Percentiles rank a stretch among this genome's conserved stretches.
These are phyloP conservation scores for Drosophila kanekoi DNA, from an alignment of 2,888 invertebrate species.

Conservation along the genomic window DNA sequence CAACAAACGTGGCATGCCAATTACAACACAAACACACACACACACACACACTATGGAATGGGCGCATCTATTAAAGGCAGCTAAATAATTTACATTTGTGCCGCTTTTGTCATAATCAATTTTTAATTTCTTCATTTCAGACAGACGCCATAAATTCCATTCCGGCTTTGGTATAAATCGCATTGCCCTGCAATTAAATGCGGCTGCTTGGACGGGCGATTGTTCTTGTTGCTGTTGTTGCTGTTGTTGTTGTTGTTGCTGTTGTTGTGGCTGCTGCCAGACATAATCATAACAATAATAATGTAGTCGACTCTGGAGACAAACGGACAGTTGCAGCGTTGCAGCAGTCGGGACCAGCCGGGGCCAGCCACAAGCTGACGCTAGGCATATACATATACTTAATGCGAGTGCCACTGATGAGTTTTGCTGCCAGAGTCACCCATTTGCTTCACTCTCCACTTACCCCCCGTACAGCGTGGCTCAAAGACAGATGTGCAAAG, in stretches of 20 bases:
- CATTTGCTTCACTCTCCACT: neutral
- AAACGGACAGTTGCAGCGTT: slow-evolving; percentile 54
- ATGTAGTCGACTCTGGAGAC: slow-evolving; percentile 68
- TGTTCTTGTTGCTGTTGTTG: slow-evolving; percentile 16
- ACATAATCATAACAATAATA: slow-evolving; percentile 81
- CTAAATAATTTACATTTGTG: slow-evolving; percentile 77
- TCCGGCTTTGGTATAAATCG: slow-evolving; percentile 82
- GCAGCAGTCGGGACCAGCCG: neutral
- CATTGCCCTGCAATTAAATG: slow-evolving; percentile 76
- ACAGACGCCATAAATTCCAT: slow-evolving; percentile 79
- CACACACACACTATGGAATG: neutral
- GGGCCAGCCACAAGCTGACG: slow-evolving; percentile 1
- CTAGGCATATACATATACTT: slow-evolving; percentile 17
- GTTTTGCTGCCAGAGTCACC: slow-evolving; percentile 25
- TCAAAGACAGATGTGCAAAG: slow-evolving; percentile 55
- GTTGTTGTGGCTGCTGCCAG: slow-evolving; percentile 70
- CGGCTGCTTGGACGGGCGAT: slow-evolving; percentile 31
- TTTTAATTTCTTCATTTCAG: slow-evolving; percentile 81
- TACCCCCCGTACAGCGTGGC: slow-evolving; percentile 7
- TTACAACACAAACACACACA: neutral
- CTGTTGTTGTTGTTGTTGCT: slow-evolving; percentile 20
- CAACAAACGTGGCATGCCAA: slow-evolving; percentile 56
- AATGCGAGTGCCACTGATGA: slow-evolving; percentile 66
- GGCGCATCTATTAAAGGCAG: slow-evolving; percentile 50
- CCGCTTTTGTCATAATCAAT: slow-evolving; percentile 81